phyloP scores from a whole-genome alignment of 2,113 vertebrate genomes.

The Laticauda colubrina region DNA sequence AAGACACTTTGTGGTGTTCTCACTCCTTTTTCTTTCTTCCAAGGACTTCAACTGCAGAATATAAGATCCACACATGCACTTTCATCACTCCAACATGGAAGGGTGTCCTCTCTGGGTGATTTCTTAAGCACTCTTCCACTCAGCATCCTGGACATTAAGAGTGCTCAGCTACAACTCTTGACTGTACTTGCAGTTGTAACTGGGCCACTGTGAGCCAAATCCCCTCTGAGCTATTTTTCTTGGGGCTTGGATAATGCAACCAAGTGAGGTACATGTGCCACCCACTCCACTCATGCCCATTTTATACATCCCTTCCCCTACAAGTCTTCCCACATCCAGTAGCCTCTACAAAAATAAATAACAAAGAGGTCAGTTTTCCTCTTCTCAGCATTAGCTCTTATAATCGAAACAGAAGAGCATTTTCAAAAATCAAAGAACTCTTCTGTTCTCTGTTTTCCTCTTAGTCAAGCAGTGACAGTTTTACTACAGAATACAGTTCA shows the following conservation, averaged over 20 bases:
- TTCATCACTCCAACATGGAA: background rate
- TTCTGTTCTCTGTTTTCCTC: constrained; percentile 16
- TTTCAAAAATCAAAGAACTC: background rate
- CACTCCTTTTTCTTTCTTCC: background rate
- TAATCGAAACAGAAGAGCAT: background rate
- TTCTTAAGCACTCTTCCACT: background rate
- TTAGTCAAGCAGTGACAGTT: constrained; percentile 31
- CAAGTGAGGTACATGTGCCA: background rate
- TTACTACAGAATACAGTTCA: constrained; percentile 50
- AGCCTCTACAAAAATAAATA: background rate
- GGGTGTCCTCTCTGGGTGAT: background rate
- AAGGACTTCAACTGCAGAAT: background rate
- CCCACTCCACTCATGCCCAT: background rate
- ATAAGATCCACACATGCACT: background rate
- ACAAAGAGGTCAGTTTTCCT: background rate
- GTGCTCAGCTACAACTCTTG: background rate
- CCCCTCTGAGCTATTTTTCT: background rate
- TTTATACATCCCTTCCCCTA: background rate
- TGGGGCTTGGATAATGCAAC: background rate
- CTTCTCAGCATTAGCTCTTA: background rate
- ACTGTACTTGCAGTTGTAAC: background rate
- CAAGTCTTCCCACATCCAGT: background rate
- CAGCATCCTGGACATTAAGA: background rate
- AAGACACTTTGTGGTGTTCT: background rate
- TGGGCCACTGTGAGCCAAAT: background rate